phyloP scores from a whole-genome alignment of 2,888 invertebrate species.

The Thalpophila matura region DNA sequence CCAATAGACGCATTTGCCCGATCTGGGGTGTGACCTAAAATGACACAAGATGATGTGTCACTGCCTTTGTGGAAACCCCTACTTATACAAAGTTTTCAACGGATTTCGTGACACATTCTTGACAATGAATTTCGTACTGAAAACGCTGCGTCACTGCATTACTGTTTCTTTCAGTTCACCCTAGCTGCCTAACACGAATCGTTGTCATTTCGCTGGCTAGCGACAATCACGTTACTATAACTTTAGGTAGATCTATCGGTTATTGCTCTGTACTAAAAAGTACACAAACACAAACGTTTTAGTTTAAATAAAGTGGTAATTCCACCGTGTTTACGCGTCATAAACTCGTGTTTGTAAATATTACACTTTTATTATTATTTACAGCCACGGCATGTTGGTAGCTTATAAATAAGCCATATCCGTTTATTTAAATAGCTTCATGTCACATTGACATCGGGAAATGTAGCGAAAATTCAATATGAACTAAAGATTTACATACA shows the following conservation, averaged over 20 bases:
- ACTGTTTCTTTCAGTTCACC: neutral
- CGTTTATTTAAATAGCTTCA: conserved; percentile 17
- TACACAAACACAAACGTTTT: conserved; percentile 12
- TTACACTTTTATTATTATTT: conserved; percentile 23
- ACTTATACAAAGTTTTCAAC: neutral
- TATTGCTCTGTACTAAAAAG: conserved; percentile 4
- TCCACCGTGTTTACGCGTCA: neutral
- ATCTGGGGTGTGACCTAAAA: neutral
- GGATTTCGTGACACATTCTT: neutral
- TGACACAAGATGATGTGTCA: neutral
- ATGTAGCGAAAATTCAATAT: conserved; percentile 28
- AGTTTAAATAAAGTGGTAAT: conserved; percentile 6
- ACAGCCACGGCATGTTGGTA: conserved; percentile 21
- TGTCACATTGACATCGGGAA: conserved; percentile 17
- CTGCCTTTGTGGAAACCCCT: neutral
- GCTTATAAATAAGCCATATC: conserved; percentile 23
- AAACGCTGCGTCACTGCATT: too few species aligned
- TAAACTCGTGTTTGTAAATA: conserved; percentile 33
- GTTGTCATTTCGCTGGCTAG: neutral
- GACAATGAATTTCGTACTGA: neutral
- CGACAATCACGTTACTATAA: neutral
- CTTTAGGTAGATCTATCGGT: neutral
- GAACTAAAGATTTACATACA: too few species aligned
- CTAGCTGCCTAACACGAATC: too few species aligned
- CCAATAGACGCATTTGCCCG: neutral